A percentile compares a stretch with the other conserved stretches of the same genome.
These are phyloP conservation scores for Agrilus planipennis DNA, from an alignment of 1,140 invertebrate species.

Conservation along the genomic window DNA sequence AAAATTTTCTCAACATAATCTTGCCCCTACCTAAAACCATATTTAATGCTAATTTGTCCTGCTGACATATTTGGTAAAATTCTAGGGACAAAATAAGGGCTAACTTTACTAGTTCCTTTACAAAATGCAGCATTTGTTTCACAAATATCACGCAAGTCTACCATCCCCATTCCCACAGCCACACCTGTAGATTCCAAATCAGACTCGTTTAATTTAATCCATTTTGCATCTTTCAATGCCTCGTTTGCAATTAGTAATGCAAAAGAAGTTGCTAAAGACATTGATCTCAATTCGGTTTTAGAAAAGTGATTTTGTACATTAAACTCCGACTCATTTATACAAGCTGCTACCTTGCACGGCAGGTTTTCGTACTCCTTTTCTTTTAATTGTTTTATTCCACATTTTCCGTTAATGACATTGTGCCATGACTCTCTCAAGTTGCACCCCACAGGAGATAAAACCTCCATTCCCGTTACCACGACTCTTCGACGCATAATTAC, in stretches of 20 bases:
- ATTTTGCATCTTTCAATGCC: conserved; percentile 57
- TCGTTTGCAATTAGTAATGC: conserved; percentile 80
- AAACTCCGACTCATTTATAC: conserved; percentile 51
- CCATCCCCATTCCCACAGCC: conserved; percentile 91
- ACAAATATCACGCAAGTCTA: conserved; percentile 82
- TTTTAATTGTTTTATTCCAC: conserved; percentile 54
- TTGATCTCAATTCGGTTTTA: conserved; percentile 64
- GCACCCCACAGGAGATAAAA: conserved; percentile 74
- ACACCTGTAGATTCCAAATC: conserved; percentile 67
- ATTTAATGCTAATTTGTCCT: conserved; percentile 84
- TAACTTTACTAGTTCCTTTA: conserved; percentile 78
- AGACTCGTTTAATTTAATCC: conserved; percentile 44
- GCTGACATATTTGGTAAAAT: conserved; percentile 93
- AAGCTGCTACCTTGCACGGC: conserved; percentile 71
- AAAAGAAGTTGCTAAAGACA: conserved; percentile 71
- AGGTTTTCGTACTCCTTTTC: conserved; percentile 54
- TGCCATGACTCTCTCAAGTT: conserved; percentile 62
- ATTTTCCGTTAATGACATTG: conserved; percentile 55
- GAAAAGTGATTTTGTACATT: conserved; percentile 51
- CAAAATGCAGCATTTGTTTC: conserved; percentile 63
- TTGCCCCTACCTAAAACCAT: conserved; percentile 71
- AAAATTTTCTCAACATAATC: too few species aligned
- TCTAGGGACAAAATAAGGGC: conserved; percentile 90
- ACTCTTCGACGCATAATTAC: conserved; percentile 52
- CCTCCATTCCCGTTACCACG: conserved; percentile 86